phyloP scores from a whole-genome alignment of 2,888 invertebrate genomes.

The Eristalinus sepulchralis region DNA sequence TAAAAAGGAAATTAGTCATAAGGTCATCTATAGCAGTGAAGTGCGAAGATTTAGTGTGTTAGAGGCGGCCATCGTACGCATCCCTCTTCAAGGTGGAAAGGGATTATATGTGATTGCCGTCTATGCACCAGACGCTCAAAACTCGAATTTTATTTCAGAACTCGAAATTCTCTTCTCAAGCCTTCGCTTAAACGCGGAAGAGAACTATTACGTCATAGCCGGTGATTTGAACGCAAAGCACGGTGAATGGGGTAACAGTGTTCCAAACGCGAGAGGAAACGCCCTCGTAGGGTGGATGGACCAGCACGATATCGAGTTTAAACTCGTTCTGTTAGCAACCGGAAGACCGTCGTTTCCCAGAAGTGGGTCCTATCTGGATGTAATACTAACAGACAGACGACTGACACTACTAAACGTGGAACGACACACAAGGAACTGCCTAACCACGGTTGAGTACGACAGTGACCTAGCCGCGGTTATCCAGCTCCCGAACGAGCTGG shows the following conservation, averaged over 20 bases:
- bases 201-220: too few species aligned
- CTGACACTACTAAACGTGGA: background rate
- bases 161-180: background rate
- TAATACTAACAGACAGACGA: background rate
- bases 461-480: background rate
- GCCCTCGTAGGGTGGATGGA: too few species aligned
- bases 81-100: background rate
- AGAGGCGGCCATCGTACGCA: background rate
- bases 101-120: background rate
- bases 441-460: background rate
- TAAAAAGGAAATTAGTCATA: background rate
- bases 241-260: too few species aligned
- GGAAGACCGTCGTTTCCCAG: too few species aligned
- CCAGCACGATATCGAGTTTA: too few species aligned
- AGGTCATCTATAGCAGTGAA: too few species aligned
- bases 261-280: too few species aligned
- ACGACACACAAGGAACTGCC: background rate
- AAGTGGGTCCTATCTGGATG: background rate
- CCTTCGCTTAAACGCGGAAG: background rate
- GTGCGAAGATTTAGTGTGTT: background rate
- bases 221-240: too few species aligned
- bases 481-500: background rate
- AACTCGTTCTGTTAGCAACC: too few species aligned
- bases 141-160: background rate
- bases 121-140: background rate